A percentile compares a stretch with the other conserved stretches of the same genome.
These are phyloP conservation scores for Microctonus brassicae DNA, from an alignment of 2,888 invertebrate species.

Conservation along the genomic window DNA sequence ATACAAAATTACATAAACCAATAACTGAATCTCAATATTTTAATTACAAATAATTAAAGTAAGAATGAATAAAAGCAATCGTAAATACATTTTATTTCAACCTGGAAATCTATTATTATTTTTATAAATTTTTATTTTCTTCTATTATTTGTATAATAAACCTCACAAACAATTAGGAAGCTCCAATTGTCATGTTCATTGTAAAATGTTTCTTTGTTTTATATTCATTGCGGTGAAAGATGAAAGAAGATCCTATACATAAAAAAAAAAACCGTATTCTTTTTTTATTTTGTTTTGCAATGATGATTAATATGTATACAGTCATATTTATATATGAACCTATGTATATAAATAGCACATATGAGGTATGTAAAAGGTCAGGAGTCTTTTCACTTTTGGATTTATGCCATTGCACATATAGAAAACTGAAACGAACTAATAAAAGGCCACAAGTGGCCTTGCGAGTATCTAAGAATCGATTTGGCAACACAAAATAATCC, in stretches of 20 bases:
- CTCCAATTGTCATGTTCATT: not conserved
- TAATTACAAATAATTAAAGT: constrained; percentile 5
- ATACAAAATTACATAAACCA: constrained; percentile 33
- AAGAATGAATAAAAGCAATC: not conserved
- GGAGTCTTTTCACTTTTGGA: constrained; percentile 11
- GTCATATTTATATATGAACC: not conserved
- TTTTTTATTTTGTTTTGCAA: not conserved
- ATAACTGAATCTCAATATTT: constrained; percentile 18
- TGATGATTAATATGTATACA: not conserved
- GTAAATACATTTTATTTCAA: not conserved
- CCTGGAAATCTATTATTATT: not conserved
- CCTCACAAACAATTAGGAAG: not conserved
- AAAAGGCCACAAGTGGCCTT: constrained; percentile 2
- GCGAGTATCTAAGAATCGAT: constrained; percentile 12
- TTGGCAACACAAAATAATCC: not conserved
- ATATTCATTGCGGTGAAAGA: not conserved
- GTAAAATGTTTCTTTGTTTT: not conserved
- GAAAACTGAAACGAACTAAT: not conserved
- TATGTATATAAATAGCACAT: not conserved
- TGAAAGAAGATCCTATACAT: not conserved
- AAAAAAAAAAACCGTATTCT: not conserved
- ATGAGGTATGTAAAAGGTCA: constrained; percentile 9
- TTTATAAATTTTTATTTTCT: not conserved
- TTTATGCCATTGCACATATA: constrained; percentile 7
- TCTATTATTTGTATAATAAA: not conserved